These are phyloP conservation scores for Lagria hirta DNA, from an alignment of 2,888 invertebrate genomes.

Conservation along the genomic window DNA sequence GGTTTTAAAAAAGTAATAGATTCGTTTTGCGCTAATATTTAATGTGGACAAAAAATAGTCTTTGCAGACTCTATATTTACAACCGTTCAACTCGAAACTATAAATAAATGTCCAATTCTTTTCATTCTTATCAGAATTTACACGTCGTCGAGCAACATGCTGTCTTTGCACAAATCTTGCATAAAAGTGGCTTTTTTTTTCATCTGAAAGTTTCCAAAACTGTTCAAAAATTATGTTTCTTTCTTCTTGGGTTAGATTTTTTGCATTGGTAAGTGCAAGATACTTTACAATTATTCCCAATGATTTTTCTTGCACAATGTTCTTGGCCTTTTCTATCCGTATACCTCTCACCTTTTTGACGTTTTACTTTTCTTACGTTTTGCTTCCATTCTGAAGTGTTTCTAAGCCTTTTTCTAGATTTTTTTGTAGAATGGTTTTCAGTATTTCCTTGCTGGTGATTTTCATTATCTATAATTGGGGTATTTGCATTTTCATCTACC, in stretches of 20 bases:
- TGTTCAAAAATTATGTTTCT: not conserved
- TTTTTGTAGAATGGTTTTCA: not conserved
- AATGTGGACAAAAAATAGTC: not conserved
- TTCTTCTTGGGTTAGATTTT: not conserved
- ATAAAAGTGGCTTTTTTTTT: not conserved
- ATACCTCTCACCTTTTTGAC: not conserved
- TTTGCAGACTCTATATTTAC: not conserved
- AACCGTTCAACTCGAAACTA: not conserved
- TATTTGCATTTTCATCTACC: not conserved
- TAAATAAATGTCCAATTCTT: too few relatives aligned
- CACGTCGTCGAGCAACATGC: not conserved
- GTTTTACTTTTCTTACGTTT: not conserved
- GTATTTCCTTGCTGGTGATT: not conserved
- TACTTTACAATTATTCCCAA: not conserved
- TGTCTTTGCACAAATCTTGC: not conserved
- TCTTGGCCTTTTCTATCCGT: not conserved
- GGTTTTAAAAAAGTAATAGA: too few relatives aligned
- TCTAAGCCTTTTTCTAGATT: not conserved
- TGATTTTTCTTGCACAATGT: not conserved
- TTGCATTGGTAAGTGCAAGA: not conserved
- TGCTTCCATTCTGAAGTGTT: not conserved
- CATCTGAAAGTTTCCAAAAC: not conserved
- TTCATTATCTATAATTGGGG: not conserved
- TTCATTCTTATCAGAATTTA: not conserved
- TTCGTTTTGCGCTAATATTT: too few relatives aligned